Percentiles rank a stretch among this genome's conserved stretches.
Conservation (phyloP, 2,888 invertebrate species). For the Zeuzera pyrina region DNA sequence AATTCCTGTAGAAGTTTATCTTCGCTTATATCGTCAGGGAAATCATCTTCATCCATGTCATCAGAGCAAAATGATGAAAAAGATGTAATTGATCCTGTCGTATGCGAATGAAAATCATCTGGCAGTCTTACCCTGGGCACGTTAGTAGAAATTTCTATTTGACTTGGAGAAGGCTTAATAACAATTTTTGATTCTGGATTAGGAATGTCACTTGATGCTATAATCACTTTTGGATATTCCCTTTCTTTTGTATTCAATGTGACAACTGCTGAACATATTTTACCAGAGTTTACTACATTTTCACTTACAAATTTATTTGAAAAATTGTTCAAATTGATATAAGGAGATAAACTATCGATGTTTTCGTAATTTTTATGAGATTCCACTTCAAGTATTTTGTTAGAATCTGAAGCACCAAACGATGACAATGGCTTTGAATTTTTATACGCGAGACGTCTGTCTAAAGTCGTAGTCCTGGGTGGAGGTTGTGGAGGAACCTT, state of each 20-base stretch:
- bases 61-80: slow-evolving; percentile 56
- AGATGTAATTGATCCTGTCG: slow-evolving; percentile 41
- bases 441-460: slow-evolving; percentile 66
- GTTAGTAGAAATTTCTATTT: slow-evolving; percentile 41
- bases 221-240: slow-evolving; percentile 62
- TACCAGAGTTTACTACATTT: slow-evolving; percentile 26
- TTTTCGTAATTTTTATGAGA: slow-evolving; percentile 48
- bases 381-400: slow-evolving; percentile 30
- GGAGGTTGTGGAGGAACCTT: slow-evolving; percentile 81
- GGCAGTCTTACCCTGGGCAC: slow-evolving; percentile 67
- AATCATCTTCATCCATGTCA: slow-evolving; percentile 39
- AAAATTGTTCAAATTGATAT: too few relatives aligned
- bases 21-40: slow-evolving; percentile 46
- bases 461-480: slow-evolving; percentile 80
- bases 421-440: slow-evolving; percentile 54
- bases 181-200: slow-evolving; percentile 73
- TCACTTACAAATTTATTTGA: slow-evolving; percentile 25
- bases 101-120: slow-evolving; percentile 53
- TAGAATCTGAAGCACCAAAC: slow-evolving; percentile 36
- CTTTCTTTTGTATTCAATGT: slow-evolving; percentile 29
- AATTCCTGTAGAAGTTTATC: slow-evolving; percentile 59
- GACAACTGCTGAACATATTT: slow-evolving; percentile 21
- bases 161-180: slow-evolving; percentile 71
- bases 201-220: slow-evolving; percentile 59
- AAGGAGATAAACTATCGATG: slow-evolving; percentile 40